Evolutionary conservation across 2,113 vertebrate genomes (phyloP).

Genomic region (Chunga burmeisteri): DNA sequence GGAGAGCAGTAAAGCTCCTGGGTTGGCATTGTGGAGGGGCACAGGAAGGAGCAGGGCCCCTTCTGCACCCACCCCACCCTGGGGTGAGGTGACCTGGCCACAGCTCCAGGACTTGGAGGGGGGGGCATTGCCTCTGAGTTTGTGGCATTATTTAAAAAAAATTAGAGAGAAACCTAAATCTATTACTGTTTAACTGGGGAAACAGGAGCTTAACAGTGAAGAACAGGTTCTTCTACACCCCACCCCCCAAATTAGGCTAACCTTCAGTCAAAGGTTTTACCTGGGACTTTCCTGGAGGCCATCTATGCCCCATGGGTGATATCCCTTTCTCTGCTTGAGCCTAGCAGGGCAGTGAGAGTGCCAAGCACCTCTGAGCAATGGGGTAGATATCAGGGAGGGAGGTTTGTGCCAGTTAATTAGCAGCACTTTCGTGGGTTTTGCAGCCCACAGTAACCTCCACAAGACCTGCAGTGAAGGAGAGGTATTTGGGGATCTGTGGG

Average conservation of each 20-base stretch:
- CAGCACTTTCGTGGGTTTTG: background rate
- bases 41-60: background rate
- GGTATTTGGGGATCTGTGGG: slow-evolving; percentile 1
- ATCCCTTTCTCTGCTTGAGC: background rate
- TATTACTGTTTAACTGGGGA: background rate
- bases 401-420: background rate
- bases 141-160: background rate
- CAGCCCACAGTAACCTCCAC: background rate
- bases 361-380: background rate
- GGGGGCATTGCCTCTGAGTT: background rate
- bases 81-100: background rate
- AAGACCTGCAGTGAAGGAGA: background rate
- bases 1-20: background rate
- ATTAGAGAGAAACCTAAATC: background rate
- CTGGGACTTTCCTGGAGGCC: background rate
- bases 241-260: background rate
- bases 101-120: background rate
- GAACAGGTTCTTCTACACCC: background rate
- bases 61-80: background rate
- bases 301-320: background rate
- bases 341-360: background rate
- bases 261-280: background rate
- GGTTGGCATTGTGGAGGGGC: background rate
- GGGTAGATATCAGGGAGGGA: background rate
- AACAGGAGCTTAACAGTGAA: background rate